Percentiles rank a stretch among this genome's conserved stretches.
phyloP scores from a whole-genome alignment of 2,888 invertebrate genomes.

The Conistra vaccinii region DNA sequence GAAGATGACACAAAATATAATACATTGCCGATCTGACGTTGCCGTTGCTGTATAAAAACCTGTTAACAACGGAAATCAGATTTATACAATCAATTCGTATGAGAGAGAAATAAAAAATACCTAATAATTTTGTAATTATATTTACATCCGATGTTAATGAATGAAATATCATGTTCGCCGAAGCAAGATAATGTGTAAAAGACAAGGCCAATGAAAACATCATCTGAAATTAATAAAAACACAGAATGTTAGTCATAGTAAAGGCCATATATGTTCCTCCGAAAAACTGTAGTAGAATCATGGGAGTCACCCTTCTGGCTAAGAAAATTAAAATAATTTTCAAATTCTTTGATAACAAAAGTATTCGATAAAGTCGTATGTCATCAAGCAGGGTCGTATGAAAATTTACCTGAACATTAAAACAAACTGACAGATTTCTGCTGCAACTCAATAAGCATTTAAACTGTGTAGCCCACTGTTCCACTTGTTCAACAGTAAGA shows the following conservation, averaged over 20 bases:
- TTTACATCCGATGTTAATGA: conserved; percentile 14
- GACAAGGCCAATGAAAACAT: conserved; percentile 8
- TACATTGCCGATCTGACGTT: background rate
- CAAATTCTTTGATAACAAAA: background rate
- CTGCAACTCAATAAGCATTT: conserved; percentile 29
- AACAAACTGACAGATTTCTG: conserved; percentile 19
- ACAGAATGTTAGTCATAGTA: background rate
- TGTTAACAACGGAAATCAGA: background rate
- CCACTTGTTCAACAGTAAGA: conserved; percentile 1
- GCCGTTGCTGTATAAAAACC: background rate
- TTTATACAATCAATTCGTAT: background rate
- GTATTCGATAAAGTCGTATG: no score
- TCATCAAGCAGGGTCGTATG: no score
- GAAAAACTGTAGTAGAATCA: background rate
- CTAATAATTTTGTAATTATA: no score
- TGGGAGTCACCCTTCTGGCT: background rate
- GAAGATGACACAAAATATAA: background rate
- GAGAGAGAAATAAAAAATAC: no score
- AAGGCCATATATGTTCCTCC: no score
- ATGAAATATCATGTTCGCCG: conserved; percentile 3
- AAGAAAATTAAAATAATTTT: background rate
- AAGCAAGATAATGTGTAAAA: conserved; percentile 6
- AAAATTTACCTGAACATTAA: conserved; percentile 37
- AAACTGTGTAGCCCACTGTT: conserved; percentile 26
- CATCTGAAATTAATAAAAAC: conserved; percentile 29